These are phyloP conservation scores for Mesoligia furuncula DNA, from an alignment of 2,888 invertebrate genomes.

Conservation along the genomic window DNA sequence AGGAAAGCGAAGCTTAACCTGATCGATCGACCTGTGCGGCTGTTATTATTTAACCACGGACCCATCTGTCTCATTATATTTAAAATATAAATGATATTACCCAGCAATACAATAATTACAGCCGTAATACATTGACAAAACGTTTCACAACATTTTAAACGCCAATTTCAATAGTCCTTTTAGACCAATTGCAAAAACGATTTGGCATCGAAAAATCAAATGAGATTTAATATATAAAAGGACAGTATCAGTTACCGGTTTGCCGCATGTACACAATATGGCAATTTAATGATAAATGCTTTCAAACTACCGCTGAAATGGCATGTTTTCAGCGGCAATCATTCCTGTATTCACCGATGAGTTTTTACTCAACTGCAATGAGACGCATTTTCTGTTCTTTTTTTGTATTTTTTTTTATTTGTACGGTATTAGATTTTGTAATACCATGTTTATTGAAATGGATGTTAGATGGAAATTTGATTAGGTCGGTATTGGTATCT, in stretches of 20 bases:
- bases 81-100: background rate
- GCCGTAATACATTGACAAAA: background rate
- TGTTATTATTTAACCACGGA: no score
- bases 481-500: background rate
- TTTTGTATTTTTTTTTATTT: constrained; percentile 11
- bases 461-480: background rate
- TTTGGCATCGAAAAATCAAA: constrained; percentile 43
- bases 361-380: constrained; percentile 41
- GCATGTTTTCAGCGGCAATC: constrained; percentile 54
- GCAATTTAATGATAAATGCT: constrained; percentile 71
- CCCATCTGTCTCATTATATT: no score
- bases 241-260: constrained; percentile 47
- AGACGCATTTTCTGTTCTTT: constrained; percentile 11
- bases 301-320: constrained; percentile 65
- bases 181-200: constrained; percentile 27
- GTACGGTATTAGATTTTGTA: background rate
- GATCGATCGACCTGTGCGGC: no score
- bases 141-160: constrained; percentile 14
- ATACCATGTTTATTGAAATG: background rate
- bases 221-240: constrained; percentile 42
- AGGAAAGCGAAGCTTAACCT: no score
- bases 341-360: constrained; percentile 56
- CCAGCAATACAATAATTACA: constrained; percentile 6
- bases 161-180: background rate
- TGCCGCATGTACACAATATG: constrained; percentile 61